These are phyloP conservation scores for Acropora yongei DNA, from an alignment of 64 coral and sea anemone genomes.

Conservation along the genomic window DNA sequence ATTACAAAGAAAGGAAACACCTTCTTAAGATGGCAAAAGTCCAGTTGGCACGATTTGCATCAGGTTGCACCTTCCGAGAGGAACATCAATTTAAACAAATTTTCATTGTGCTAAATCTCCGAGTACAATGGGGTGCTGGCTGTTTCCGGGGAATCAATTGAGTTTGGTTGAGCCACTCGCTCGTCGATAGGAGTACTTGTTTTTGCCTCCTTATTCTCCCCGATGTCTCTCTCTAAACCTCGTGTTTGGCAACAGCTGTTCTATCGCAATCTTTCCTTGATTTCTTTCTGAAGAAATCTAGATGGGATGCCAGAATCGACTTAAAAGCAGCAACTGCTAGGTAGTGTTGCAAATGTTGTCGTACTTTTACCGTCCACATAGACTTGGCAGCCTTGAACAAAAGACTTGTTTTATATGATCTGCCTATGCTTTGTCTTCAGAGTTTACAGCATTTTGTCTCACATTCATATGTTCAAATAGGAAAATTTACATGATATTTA, in stretches of 20 bases:
- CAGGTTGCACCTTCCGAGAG: too few relatives aligned
- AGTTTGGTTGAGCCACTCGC: slow-evolving; percentile 36
- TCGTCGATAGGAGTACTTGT: not conserved
- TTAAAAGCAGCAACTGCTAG: slow-evolving; percentile 13
- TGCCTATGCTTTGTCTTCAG: too few relatives aligned
- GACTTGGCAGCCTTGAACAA: too few relatives aligned
- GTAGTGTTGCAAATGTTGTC: slow-evolving; percentile 45
- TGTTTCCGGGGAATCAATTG: slow-evolving; percentile 25
- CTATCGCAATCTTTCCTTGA: not conserved
- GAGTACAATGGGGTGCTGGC: not conserved
- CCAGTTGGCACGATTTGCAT: not conserved
- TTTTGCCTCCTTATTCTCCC: slow-evolving; percentile 10
- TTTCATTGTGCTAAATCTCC: too few relatives aligned
- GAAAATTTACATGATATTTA: too few relatives aligned
- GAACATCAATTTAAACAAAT: too few relatives aligned
- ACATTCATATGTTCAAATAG: too few relatives aligned
- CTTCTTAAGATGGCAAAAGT: slow-evolving; percentile 17
- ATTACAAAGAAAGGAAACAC: slow-evolving; percentile 15
- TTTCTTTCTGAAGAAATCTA: slow-evolving; percentile 23
- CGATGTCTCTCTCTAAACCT: slow-evolving; percentile 2
- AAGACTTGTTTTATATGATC: too few relatives aligned
- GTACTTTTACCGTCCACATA: not conserved
- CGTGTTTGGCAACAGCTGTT: slow-evolving; percentile 40
- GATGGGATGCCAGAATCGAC: not conserved
- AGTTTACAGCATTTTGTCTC: too few relatives aligned